A percentile compares a stretch with the other conserved stretches of the same genome.
These are phyloP conservation scores for Echinometra lucunter DNA, from an alignment of 53 echinoderm and acorn worm genomes.

Conservation along the genomic window DNA sequence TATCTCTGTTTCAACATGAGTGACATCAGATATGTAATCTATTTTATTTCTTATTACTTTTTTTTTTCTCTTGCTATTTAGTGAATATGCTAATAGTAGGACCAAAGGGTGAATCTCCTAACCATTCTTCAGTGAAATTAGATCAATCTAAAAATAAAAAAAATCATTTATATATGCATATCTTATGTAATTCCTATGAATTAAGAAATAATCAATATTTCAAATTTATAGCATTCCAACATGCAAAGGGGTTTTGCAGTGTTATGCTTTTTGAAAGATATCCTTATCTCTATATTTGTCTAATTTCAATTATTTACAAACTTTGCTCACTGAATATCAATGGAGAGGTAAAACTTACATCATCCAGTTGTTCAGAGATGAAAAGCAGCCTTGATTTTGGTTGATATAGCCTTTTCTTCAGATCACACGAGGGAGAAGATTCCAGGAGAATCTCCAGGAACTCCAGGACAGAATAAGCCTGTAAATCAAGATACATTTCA, in stretches of 20 bases:
- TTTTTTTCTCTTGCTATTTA: too few species aligned
- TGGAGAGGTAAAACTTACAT: not conserved
- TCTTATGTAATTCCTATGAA: not conserved
- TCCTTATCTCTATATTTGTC: not conserved
- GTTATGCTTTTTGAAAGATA: not conserved
- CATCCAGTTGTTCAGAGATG: slow-evolving; percentile 3
- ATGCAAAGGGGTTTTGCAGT: not conserved
- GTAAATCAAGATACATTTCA: not conserved
- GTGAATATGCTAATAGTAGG: too few species aligned
- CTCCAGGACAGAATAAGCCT: not conserved
- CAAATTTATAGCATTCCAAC: not conserved
- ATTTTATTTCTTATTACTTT: too few species aligned
- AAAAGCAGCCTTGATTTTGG: not conserved
- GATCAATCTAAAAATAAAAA: too few species aligned
- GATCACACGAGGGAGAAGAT: not conserved
- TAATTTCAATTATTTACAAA: not conserved
- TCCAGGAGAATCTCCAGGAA: not conserved
- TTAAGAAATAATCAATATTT: not conserved
- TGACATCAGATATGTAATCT: too few species aligned
- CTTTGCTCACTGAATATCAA: not conserved
- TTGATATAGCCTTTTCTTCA: not conserved
- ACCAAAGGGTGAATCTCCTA: too few species aligned
- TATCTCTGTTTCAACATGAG: too few species aligned
- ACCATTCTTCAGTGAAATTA: too few species aligned
- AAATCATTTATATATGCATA: too few species aligned